Conservation (phyloP, 2,113 vertebrate genomes). For the Pholis gunnellus region DNA sequence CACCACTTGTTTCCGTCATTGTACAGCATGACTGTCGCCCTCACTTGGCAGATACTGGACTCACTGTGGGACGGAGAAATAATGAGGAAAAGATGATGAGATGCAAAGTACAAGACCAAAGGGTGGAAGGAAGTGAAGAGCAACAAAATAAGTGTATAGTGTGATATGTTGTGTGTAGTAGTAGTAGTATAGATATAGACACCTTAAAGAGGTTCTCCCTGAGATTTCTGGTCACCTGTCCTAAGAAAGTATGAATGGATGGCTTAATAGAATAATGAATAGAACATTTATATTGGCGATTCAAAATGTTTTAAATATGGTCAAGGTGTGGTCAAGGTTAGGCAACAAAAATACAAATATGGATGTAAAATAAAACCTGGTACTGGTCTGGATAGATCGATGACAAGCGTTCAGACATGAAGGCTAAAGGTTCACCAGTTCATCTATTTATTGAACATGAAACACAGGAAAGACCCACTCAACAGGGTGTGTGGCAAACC, state of each 20-base stretch:
- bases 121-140: not conserved
- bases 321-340: no score
- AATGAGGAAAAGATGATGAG: not conserved
- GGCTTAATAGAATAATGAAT: no score
- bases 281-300: no score
- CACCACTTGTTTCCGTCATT: conserved; percentile 88
- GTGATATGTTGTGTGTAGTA: not conserved
- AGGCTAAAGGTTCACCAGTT: no score
- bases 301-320: not conserved
- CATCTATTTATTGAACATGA: not conserved
- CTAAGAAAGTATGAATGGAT: no score
- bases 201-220: not conserved
- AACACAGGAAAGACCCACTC: not conserved
- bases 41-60: conserved; percentile 86
- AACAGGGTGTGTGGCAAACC: not conserved
- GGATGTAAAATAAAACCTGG: no score
- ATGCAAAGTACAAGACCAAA: not conserved
- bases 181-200: not conserved
- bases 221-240: not conserved
- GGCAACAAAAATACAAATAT: no score
- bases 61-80: conserved; percentile 78
- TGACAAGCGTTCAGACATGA: no score
- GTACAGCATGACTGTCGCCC: conserved; percentile 90
- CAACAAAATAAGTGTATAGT: not conserved
- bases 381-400: no score